phyloP scores from a whole-genome alignment of 2,888 invertebrate genomes.

The Epiblema foenella region DNA sequence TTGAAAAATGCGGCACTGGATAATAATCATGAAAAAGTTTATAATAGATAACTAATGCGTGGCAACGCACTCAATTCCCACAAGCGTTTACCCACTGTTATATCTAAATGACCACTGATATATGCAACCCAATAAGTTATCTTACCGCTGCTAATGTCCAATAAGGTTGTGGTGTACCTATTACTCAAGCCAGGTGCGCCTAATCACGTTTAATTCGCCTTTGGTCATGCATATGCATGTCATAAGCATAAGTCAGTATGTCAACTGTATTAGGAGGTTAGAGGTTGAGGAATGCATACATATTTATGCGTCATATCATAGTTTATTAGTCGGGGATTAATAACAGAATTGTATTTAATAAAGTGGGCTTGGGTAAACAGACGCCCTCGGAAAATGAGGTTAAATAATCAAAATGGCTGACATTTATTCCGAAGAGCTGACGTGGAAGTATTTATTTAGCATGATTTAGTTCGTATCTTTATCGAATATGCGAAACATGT shows the following conservation, averaged over 20 bases:
- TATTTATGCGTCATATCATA: constrained; percentile 24
- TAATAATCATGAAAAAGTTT: too few relatives aligned
- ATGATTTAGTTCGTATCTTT: neutral
- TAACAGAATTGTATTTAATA: constrained; percentile 4
- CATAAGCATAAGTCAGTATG: constrained; percentile 26
- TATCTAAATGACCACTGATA: neutral
- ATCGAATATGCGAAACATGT: too few relatives aligned
- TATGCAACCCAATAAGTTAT: constrained; percentile 20
- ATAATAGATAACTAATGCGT: too few relatives aligned
- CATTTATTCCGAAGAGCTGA: neutral
- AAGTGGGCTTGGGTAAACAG: neutral
- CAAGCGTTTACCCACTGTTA: neutral
- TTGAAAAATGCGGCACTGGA: too few relatives aligned
- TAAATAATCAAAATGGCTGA: neutral
- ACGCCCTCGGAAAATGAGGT: neutral
- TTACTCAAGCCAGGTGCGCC: constrained; percentile 30
- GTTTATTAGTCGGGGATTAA: constrained; percentile 13
- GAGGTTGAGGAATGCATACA: constrained; percentile 27
- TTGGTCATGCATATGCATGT: constrained; percentile 24
- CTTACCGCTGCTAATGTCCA: constrained; percentile 13
- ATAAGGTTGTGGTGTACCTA: constrained; percentile 23
- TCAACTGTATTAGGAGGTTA: constrained; percentile 16
- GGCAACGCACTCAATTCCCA: neutral
- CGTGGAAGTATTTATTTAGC: neutral
- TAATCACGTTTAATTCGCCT: constrained; percentile 17